These are phyloP conservation scores for Coreius guichenoti DNA, from an alignment of 2,797 vertebrate genomes.

Conservation along the genomic window DNA sequence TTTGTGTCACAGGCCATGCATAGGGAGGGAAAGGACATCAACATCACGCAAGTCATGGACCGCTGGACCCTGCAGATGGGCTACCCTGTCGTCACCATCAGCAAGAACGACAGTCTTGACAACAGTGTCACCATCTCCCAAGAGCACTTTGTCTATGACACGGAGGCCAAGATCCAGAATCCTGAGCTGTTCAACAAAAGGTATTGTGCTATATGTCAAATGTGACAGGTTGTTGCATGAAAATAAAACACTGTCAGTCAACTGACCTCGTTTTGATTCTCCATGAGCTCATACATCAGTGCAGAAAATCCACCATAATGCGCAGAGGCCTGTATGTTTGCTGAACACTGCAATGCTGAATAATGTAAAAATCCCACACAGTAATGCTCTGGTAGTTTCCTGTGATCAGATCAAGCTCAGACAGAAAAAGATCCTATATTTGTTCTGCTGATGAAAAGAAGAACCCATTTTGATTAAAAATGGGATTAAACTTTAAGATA, in stretches of 20 bases:
- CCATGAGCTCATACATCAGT: conserved; percentile 2
- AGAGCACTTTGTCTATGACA: conserved; percentile 93
- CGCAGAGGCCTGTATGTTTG: background rate
- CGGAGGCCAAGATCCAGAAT: conserved; percentile 79
- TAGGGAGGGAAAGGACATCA: conserved; percentile 90
- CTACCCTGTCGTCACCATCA: conserved; percentile 93
- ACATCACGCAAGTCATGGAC: conserved; percentile 96
- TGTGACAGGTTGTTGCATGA: background rate
- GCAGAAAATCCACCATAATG: background rate
- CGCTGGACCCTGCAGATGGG: conserved; percentile 98
- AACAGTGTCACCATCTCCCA: conserved; percentile 86
- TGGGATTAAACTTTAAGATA: background rate
- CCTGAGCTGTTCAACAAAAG: conserved; percentile 81
- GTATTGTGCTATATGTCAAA: conserved; percentile 65
- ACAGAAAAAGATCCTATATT: background rate
- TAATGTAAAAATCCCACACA: background rate
- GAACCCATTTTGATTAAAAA: background rate
- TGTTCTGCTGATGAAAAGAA: background rate
- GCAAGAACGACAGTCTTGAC: conserved; percentile 88
- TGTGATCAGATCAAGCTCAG: background rate
- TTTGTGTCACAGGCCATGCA: conserved; percentile 83
- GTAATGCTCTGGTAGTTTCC: conserved; percentile 1
- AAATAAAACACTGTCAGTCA: background rate
- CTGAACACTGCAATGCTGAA: background rate
- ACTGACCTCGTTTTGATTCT: conserved; percentile 10